These are phyloP conservation scores for Ctenosaura bakeri DNA, from an alignment of 2,797 vertebrate genomes.

Conservation along the genomic window DNA sequence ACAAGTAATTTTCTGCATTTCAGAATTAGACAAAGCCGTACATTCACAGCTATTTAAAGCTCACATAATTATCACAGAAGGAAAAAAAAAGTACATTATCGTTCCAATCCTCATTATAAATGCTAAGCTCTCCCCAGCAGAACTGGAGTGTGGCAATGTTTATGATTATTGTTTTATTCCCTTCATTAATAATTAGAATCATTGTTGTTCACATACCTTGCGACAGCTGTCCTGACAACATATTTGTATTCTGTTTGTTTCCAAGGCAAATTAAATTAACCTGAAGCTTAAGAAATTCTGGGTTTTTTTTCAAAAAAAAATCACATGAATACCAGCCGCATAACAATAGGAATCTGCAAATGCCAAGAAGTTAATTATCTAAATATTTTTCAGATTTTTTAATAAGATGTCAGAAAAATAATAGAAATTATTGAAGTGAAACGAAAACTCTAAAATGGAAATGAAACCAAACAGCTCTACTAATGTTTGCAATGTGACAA, in stretches of 20 bases:
- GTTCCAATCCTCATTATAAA: conserved; percentile 49
- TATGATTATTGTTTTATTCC: conserved; percentile 52
- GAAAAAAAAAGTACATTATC: conserved; percentile 16
- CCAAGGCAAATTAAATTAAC: conserved; percentile 62
- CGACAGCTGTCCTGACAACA: conserved; percentile 32
- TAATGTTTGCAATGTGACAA: conserved; percentile 13
- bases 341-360: conserved; percentile 58
- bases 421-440: conserved; percentile 55
- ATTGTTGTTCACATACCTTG: conserved; percentile 36
- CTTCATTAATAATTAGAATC: conserved; percentile 50
- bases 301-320: conserved; percentile 33
- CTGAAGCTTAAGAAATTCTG: conserved; percentile 54
- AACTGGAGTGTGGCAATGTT: conserved; percentile 37
- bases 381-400: conserved; percentile 45
- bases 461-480: neutral
- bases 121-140: conserved; percentile 30
- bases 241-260: conserved; percentile 50
- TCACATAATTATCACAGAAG: conserved; percentile 34
- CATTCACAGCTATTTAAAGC: neutral
- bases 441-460: conserved; percentile 35
- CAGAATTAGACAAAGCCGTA: conserved; percentile 5
- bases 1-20: conserved; percentile 29
- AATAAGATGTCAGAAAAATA: conserved; percentile 57
- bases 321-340: conserved; percentile 1
- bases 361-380: conserved; percentile 54